These are phyloP conservation scores for Champsocephalus esox DNA, from an alignment of 2,797 vertebrate species.

Conservation along the genomic window DNA sequence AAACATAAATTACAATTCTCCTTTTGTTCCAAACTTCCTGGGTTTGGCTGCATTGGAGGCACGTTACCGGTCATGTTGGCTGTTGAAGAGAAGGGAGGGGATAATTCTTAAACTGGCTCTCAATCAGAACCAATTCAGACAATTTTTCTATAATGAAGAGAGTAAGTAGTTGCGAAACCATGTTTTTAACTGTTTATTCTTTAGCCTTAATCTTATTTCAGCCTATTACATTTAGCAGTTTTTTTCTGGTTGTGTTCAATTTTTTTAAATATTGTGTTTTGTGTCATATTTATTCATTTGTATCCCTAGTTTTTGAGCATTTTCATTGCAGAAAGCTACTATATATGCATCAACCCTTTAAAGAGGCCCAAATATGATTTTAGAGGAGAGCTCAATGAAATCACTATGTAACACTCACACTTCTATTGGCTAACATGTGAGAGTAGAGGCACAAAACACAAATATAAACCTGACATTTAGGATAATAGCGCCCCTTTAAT, in stretches of 20 bases:
- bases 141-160: conserved; percentile 1
- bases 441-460: too few relatives aligned
- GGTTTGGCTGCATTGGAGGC: conserved; percentile 1
- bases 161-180: background rate
- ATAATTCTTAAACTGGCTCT: conserved; percentile 10
- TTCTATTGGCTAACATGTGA: too few relatives aligned
- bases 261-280: background rate
- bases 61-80: background rate
- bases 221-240: background rate
- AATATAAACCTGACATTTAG: too few relatives aligned
- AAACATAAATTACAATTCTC: background rate
- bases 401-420: too few relatives aligned
- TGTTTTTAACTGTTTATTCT: background rate
- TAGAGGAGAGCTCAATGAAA: too few relatives aligned
- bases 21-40: background rate
- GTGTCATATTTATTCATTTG: background rate
- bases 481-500: background rate
- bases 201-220: background rate
- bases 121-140: background rate
- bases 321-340: background rate
- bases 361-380: too few relatives aligned
- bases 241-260: background rate
- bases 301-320: background rate
- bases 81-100: conserved; percentile 4
- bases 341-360: too few relatives aligned